Evolutionary conservation across 2,113 vertebrate genomes (phyloP).

Genomic region (Menidia beryllina): DNA sequence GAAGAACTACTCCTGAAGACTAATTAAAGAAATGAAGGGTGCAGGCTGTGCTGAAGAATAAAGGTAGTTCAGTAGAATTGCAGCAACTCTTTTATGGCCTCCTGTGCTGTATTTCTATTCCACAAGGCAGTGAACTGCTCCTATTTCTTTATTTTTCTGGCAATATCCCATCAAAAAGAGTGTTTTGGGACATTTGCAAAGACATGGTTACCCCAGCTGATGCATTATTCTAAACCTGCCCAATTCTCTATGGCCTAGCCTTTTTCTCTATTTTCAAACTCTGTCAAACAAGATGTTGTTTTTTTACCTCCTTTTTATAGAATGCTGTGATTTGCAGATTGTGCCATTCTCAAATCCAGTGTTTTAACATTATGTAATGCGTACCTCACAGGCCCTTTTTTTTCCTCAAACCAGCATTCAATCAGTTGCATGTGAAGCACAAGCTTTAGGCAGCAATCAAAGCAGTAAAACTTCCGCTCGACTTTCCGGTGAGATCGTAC

Average conservation of each 20-base stretch:
- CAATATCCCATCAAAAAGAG: background rate
- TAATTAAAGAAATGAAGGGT: no score
- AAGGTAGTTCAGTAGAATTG: no score
- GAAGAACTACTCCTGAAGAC: no score
- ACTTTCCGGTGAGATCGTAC: constrained; percentile 40
- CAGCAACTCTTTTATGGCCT: no score
- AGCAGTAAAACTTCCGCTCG: constrained; percentile 33
- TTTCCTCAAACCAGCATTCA: constrained; percentile 43
- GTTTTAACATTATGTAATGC: constrained; percentile 34
- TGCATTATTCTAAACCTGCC: constrained; percentile 3
- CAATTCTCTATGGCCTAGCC: constrained; percentile 5
- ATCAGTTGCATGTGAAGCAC: constrained; percentile 41
- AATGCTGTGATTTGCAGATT: constrained; percentile 16
- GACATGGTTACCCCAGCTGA: no score
- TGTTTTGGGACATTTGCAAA: background rate
- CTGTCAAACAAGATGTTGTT: constrained; percentile 3
- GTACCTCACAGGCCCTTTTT: constrained; percentile 4
- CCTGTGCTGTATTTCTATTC: no score
- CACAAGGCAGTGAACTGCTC: no score
- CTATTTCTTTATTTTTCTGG: no score
- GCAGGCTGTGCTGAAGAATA: no score
- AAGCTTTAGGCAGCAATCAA: constrained; percentile 11
- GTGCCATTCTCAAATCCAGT: constrained; percentile 36
- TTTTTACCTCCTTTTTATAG: no score
- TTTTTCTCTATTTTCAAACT: constrained; percentile 2